These are phyloP conservation scores for Rhynchotus rufescens DNA, from an alignment of 2,797 vertebrate species.

Conservation along the genomic window DNA sequence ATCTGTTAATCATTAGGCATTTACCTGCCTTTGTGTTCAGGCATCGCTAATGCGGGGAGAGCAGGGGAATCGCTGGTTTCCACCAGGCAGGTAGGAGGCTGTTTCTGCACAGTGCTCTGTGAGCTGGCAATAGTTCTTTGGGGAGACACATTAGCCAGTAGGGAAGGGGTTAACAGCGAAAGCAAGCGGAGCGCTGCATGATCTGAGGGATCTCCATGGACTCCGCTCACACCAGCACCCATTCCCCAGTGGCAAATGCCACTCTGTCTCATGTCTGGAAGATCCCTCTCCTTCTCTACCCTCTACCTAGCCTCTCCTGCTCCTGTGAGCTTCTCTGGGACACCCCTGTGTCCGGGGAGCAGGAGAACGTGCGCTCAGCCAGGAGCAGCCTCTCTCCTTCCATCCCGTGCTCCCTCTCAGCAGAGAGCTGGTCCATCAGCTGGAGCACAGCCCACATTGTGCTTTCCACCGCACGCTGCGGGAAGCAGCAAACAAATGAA, in stretches of 20 bases:
- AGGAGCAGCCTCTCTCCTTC: neutral
- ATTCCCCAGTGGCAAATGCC: neutral
- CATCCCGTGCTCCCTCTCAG: neutral
- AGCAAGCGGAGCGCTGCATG: neutral
- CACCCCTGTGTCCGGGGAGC: neutral
- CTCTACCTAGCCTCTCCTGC: neutral
- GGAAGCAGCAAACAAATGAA: conserved; percentile 1
- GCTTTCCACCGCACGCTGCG: conserved; percentile 2
- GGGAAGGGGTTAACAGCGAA: neutral
- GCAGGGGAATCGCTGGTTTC: neutral
- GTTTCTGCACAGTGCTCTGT: neutral
- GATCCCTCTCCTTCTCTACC: neutral
- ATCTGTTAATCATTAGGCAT: neutral
- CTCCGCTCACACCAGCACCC: neutral
- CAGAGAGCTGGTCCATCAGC: neutral
- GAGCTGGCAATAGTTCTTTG: neutral
- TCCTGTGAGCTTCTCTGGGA: rapidly evolving
- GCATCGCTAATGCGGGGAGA: neutral
- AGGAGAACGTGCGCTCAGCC: neutral
- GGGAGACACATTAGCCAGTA: rapidly evolving
- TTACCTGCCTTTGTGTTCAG: neutral
- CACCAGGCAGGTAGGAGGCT: neutral
- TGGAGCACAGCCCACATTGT: conserved; percentile 51
- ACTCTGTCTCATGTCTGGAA: neutral
- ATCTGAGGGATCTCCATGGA: neutral